Evolutionary conservation across 1,140 invertebrate species (phyloP).

Genomic region (Halotydeus destructor): DNA sequence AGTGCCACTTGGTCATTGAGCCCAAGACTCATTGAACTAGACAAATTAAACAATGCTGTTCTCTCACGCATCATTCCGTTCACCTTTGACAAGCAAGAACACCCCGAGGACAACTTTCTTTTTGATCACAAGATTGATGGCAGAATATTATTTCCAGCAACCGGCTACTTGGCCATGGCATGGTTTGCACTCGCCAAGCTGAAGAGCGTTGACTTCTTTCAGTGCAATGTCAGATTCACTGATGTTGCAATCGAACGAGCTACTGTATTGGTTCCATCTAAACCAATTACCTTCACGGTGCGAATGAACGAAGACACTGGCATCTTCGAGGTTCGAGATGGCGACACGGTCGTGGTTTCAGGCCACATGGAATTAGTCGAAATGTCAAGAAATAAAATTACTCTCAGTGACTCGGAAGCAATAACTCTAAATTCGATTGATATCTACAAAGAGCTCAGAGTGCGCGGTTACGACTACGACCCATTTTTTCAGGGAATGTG

Average conservation of each 20-base stretch:
- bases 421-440: conserved; percentile 46
- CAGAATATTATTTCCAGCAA: conserved; percentile 32
- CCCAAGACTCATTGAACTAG: too few relatives aligned
- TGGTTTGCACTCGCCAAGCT: too few relatives aligned
- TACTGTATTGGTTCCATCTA: conserved; percentile 29
- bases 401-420: too few relatives aligned
- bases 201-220: too few relatives aligned
- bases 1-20: conserved; percentile 14
- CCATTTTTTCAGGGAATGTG: conserved; percentile 63
- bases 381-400: too few relatives aligned
- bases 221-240: conserved; percentile 27
- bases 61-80: background rate
- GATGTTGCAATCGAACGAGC: conserved; percentile 32
- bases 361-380: conserved; percentile 46
- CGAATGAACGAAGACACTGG: conserved; percentile 68
- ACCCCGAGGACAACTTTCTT: background rate
- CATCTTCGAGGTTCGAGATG: conserved; percentile 78
- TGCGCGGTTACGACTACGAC: conserved; percentile 81
- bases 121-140: conserved; percentile 31
- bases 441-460: conserved; percentile 76
- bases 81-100: background rate
- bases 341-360: conserved; percentile 51
- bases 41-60: too few relatives aligned
- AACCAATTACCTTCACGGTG: conserved; percentile 48
- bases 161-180: conserved; percentile 27